Evolutionary conservation across 1,140 invertebrate genomes (phyloP).

Genomic region (Lordiphosa collinella): DNA sequence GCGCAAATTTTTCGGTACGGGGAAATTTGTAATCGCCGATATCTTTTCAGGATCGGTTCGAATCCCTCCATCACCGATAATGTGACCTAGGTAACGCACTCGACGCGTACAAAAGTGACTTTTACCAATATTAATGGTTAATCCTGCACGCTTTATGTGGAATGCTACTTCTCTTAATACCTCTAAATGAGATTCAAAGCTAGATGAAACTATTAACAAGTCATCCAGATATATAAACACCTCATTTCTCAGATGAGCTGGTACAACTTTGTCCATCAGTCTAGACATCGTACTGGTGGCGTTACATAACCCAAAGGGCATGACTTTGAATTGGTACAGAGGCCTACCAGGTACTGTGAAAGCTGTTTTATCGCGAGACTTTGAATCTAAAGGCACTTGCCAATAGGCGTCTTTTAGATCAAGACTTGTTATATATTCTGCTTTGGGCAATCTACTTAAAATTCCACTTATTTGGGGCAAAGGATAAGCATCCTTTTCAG

Average conservation of each 20-base stretch:
- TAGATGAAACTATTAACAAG: not conserved
- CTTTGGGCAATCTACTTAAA: no score
- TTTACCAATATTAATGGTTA: slow-evolving; percentile 5
- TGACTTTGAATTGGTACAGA: no score
- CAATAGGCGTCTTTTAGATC: no score
- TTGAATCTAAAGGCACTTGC: no score
- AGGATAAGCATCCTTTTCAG: no score
- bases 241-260: slow-evolving; percentile 1
- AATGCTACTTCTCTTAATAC: not conserved
- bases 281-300: not conserved
- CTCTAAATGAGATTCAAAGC: not conserved
- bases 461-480: no score
- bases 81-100: slow-evolving; percentile 1
- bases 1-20: not conserved
- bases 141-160: not conserved
- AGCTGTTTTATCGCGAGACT: no score
- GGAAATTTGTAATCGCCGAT: not conserved
- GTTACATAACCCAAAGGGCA: no score
- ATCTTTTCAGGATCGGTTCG: slow-evolving; percentile 5
- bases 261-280: not conserved
- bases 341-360: no score
- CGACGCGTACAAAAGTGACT: slow-evolving; percentile 5
- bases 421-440: no score
- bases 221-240: not conserved
- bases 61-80: slow-evolving; percentile 3